Percentiles rank a stretch among this genome's conserved stretches.
Conservation (phyloP, 2,888 invertebrate genomes). For the Deroplatys truncata region DNA sequence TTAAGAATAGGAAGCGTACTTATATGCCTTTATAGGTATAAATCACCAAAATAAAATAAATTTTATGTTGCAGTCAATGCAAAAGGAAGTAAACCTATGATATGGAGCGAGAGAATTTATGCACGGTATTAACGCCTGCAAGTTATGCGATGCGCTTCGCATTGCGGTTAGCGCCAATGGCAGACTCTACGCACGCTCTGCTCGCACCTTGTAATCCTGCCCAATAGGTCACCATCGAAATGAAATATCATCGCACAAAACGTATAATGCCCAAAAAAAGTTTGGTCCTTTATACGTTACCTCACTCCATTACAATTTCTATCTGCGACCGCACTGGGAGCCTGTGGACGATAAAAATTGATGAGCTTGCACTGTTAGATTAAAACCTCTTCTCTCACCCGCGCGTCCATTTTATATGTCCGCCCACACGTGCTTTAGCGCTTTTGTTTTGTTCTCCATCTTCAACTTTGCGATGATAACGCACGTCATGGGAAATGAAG, state of each 20-base stretch:
- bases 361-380: slow-evolving; percentile 7
- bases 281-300: not conserved
- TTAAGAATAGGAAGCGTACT: too few relatives aligned
- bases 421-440: not conserved
- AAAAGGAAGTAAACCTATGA: too few relatives aligned
- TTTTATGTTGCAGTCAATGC: too few relatives aligned
- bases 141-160: not conserved
- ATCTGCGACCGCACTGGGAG: not conserved
- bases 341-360: slow-evolving; percentile 2
- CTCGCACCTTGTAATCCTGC: not conserved
- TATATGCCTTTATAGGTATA: too few relatives aligned
- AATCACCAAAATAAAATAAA: too few relatives aligned
- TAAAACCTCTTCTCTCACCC: slow-evolving; percentile 1
- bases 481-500: not conserved
- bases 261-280: not conserved
- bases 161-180: not conserved
- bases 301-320: not conserved
- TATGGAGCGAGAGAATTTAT: too few relatives aligned
- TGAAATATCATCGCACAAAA: not conserved
- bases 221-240: not conserved
- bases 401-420: not conserved
- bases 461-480: not conserved
- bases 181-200: not conserved
- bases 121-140: not conserved
- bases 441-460: not conserved